phyloP scores from a whole-genome alignment of 2,113 vertebrate species.

The Corydoras sp. region DNA sequence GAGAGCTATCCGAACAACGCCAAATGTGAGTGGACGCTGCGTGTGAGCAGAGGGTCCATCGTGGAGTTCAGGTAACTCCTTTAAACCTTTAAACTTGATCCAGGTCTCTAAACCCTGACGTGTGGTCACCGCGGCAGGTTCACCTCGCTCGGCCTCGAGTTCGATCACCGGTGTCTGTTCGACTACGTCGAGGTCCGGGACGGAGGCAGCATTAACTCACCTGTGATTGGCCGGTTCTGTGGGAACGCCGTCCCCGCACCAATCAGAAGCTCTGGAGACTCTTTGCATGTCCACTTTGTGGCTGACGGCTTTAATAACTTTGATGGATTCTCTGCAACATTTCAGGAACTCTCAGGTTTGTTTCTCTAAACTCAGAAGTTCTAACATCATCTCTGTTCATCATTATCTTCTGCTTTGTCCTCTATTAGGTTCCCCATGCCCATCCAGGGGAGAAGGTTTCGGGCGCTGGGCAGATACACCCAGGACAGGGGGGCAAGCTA shows the following conservation, averaged over 20 bases:
- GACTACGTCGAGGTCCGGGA: slow-evolving; percentile 84
- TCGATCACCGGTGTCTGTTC: slow-evolving; percentile 83
- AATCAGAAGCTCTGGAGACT: slow-evolving; percentile 68
- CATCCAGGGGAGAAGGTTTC: no score
- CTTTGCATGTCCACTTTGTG: slow-evolving; percentile 76
- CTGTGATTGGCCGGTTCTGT: slow-evolving; percentile 80
- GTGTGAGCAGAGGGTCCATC: slow-evolving; percentile 64
- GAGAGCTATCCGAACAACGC: slow-evolving; percentile 84
- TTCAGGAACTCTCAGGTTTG: slow-evolving; percentile 81
- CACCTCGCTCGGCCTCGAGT: slow-evolving; percentile 78
- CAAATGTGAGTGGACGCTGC: slow-evolving; percentile 81
- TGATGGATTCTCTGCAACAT: slow-evolving; percentile 80
- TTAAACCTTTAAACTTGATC: no score
- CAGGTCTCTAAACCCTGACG: no score
- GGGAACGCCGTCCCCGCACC: slow-evolving; percentile 76
- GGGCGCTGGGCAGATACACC: no score
- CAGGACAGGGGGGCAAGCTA: no score
- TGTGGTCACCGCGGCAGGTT: slow-evolving; percentile 62
- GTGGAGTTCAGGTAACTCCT: slow-evolving; percentile 74
- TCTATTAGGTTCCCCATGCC: no score
- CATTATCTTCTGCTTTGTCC: no score
- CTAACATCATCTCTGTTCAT: no score
- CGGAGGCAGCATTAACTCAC: slow-evolving; percentile 69
- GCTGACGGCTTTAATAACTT: slow-evolving; percentile 88
- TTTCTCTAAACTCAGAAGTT: no score